A percentile compares a stretch with the other conserved stretches of the same genome.
Conservation (phyloP, 2,797 vertebrate genomes). For the Megaceryle alcyon region DNA sequence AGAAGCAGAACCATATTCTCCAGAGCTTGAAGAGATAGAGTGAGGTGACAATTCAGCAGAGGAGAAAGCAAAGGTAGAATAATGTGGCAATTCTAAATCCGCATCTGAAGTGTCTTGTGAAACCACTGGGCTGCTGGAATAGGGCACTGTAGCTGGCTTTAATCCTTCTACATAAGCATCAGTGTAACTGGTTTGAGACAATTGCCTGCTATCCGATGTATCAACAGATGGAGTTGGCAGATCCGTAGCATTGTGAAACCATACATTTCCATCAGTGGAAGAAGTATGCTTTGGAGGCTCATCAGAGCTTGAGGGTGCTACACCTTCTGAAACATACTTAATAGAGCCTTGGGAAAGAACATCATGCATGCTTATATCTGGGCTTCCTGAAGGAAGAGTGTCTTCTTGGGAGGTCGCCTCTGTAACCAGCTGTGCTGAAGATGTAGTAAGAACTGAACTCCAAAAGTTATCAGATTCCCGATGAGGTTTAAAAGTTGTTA, state of each 20-base stretch:
- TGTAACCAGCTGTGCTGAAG: slow-evolving; percentile 42
- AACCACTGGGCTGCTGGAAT: slow-evolving; percentile 56
- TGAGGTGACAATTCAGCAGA: slow-evolving; percentile 77
- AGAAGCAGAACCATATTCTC: slow-evolving; percentile 77
- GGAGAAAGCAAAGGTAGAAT: slow-evolving; percentile 76
- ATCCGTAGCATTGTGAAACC: slow-evolving; percentile 42
- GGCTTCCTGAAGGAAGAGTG: slow-evolving; percentile 71
- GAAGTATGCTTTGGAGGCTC: slow-evolving; percentile 35
- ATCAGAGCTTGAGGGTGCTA: slow-evolving; percentile 54
- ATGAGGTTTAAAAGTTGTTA: slow-evolving; percentile 66
- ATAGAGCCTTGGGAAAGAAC: slow-evolving; percentile 51
- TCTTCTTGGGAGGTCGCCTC: slow-evolving; percentile 68
- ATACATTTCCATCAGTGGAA: slow-evolving; percentile 40
- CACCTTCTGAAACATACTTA: slow-evolving; percentile 65
- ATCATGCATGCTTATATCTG: slow-evolving; percentile 59
- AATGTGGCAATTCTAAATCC: slow-evolving; percentile 71
- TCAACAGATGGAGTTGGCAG: background rate
- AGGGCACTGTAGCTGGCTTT: slow-evolving; percentile 47
- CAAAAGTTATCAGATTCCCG: slow-evolving; percentile 70
- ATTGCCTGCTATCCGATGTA: slow-evolving; percentile 19
- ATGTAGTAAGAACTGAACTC: slow-evolving; percentile 65
- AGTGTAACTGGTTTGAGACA: slow-evolving; percentile 64
- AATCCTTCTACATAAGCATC: slow-evolving; percentile 12
- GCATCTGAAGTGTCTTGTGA: slow-evolving; percentile 54
- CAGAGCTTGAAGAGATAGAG: slow-evolving; percentile 80